Evolutionary conservation across 2,888 invertebrate species (phyloP).

Genomic region (Hipparchia semele): DNA sequence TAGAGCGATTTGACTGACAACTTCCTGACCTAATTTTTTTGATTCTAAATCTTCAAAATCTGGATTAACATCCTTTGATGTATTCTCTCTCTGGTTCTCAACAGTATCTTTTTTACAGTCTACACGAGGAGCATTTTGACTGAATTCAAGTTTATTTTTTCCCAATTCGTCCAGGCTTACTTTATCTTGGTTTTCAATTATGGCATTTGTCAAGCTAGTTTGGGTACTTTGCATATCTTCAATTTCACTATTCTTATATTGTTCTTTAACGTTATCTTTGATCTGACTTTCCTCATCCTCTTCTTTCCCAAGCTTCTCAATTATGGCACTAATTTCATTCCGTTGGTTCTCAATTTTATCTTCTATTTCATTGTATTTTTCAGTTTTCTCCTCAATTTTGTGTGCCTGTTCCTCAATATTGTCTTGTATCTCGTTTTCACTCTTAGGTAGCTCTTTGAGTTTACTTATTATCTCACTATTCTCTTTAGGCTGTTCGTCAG

Average conservation of each 20-base stretch:
- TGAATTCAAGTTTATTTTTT: neutral
- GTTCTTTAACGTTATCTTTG: neutral
- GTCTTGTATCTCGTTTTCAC: constrained; percentile 32
- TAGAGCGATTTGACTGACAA: constrained; percentile 22
- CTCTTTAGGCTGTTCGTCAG: neutral
- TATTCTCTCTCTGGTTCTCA: too few species aligned
- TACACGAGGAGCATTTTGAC: neutral
- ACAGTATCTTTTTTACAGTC: neutral
- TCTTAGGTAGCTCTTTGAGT: constrained; percentile 24
- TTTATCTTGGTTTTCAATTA: neutral
- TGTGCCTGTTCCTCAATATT: constrained; percentile 32
- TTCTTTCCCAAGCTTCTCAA: neutral
- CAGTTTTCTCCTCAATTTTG: constrained; percentile 31
- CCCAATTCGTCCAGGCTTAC: neutral
- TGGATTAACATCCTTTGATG: neutral
- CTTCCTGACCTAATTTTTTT: constrained; percentile 11
- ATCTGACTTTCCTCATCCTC: neutral
- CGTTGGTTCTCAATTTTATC: constrained; percentile 24
- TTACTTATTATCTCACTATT: neutral
- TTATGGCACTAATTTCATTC: neutral
- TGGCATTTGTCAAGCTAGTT: neutral
- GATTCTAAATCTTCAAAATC: neutral
- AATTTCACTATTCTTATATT: neutral
- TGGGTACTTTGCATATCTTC: neutral
- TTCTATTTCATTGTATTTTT: constrained; percentile 24